Base-by-base conservation (phyloP, 2,113 vertebrate species). In the Chascanopsetta lugubris region DNA sequence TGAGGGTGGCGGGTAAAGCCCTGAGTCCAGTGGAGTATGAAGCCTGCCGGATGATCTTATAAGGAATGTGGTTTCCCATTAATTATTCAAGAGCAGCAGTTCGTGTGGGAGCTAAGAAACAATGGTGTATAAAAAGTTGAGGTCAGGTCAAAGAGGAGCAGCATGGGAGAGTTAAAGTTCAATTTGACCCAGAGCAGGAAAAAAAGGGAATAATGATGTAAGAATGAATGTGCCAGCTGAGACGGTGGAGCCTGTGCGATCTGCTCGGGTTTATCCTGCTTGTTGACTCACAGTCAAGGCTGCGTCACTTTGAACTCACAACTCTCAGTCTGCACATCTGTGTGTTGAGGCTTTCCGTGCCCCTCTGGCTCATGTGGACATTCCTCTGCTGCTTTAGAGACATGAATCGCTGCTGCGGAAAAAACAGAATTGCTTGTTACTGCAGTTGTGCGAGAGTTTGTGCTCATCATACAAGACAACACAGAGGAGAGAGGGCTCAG, bases 361-460 rank as follows among this genome's bases (percentile, higher is more conserved):
- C 34, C 29, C 8, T 30, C 29, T 30, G 29, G 8, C 29, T 8
- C 29, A 30, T 4, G 10, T 36, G 34, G 10, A 36, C 4, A 36
- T 36, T 36, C 34, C 34, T 36, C 34, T 36, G 6, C 34, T 11
- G 10, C 17, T n/a, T n/a, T 18, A 1, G 48, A 29, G 25, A 50
- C 48, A n/a, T 5, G 26, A 18, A 29, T 27, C 15, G 29, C 12
- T 8, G 10, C 10, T 25, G 22, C 24, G 22, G 24, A n/a, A 3
- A n/a, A 50, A 15, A 25, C 12, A 50, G n/a, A 11, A 50, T 9
- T 29, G 48, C 48, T 18, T 29, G 48, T 27, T n/a, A n/a, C n/a
- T n/a, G 15, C 47, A 27, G 45, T 8, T 27, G 15, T 8, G 24
- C 61, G 71, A 65, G 43, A 69, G 60, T 57, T 65, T 63, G 12